phyloP scores from a whole-genome alignment of 1,140 invertebrate species.

The Ceratitis capitata region DNA sequence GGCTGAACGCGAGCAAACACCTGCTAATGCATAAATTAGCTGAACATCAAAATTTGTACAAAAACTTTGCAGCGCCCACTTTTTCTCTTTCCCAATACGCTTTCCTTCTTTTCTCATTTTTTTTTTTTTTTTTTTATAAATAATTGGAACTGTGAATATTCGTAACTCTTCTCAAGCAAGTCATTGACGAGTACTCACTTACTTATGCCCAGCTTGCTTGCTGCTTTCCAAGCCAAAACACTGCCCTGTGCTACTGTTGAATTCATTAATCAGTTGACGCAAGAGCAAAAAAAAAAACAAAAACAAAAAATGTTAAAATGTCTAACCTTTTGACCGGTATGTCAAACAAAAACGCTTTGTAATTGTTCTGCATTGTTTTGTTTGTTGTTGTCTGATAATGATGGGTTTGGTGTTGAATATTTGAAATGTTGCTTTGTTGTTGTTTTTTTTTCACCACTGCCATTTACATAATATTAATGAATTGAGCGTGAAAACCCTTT shows the following conservation, averaged over 20 bases:
- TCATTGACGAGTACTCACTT: too few species aligned
- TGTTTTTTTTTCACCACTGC: too few species aligned
- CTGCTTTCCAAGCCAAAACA: too few species aligned
- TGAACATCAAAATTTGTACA: neutral
- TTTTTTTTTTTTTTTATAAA: neutral
- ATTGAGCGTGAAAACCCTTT: conserved; percentile 1
- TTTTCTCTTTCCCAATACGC: too few species aligned
- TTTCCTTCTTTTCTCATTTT: too few species aligned
- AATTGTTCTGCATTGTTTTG: conserved; percentile 24
- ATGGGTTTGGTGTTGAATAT: conserved; percentile 11
- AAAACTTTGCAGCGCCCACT: conserved; percentile 2
- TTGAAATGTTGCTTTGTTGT: neutral
- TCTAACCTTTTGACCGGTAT: conserved; percentile 6
- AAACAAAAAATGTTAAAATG: neutral
- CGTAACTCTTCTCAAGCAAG: too few species aligned
- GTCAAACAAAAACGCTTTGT: conserved; percentile 38
- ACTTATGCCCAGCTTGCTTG: neutral
- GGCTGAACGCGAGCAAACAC: neutral
- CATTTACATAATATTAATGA: conserved; percentile 20
- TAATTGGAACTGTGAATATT: conserved; percentile 26
- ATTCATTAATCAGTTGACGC: conserved; percentile 31
- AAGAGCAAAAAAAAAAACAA: too few species aligned
- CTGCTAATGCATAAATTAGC: conserved; percentile 37
- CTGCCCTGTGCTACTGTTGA: conserved; percentile 4
- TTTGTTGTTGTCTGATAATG: neutral